A percentile compares a stretch with the other conserved stretches of the same genome.
Evolutionary conservation across 2,113 vertebrate species (phyloP).

Genomic region (Cyrtonyx montezumae): DNA sequence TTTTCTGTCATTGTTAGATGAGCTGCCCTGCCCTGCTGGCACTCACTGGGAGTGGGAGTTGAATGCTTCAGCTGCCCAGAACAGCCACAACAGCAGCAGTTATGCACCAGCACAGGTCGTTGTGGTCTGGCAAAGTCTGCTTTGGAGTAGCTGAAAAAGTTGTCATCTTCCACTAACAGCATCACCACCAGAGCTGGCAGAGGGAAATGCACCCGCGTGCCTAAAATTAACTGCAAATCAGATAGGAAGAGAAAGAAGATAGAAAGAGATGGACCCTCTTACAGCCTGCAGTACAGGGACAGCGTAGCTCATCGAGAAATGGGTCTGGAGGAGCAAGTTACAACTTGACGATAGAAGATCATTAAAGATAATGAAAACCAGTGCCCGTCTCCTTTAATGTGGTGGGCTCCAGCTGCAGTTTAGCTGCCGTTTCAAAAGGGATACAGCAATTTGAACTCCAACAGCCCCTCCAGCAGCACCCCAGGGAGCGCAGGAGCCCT

Average conservation of each 20-base stretch:
- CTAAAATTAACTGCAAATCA: neutral
- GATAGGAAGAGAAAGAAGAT: neutral
- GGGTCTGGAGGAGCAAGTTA: neutral
- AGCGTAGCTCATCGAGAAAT: accelerated
- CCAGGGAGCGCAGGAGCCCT: neutral
- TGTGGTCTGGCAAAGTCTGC: neutral
- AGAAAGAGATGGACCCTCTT: neutral
- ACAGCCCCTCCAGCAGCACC: neutral
- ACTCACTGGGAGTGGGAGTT: neutral
- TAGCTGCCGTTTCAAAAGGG: neutral
- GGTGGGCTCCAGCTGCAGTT: neutral
- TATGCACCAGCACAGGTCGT: neutral
- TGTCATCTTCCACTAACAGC: neutral
- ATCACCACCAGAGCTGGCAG: neutral
- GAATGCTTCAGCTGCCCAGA: neutral
- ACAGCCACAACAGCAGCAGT: neutral
- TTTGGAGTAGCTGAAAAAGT: neutral
- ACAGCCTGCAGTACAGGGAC: neutral
- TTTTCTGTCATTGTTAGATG: neutral
- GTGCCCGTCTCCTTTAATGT: neutral
- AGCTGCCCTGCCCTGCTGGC: neutral
- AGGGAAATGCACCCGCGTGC: neutral
- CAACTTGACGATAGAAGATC: neutral
- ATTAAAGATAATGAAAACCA: neutral
- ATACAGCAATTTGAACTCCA: neutral